Base-by-base conservation (phyloP, 2,888 invertebrate species). In the Nymphalis polychloros region DNA sequence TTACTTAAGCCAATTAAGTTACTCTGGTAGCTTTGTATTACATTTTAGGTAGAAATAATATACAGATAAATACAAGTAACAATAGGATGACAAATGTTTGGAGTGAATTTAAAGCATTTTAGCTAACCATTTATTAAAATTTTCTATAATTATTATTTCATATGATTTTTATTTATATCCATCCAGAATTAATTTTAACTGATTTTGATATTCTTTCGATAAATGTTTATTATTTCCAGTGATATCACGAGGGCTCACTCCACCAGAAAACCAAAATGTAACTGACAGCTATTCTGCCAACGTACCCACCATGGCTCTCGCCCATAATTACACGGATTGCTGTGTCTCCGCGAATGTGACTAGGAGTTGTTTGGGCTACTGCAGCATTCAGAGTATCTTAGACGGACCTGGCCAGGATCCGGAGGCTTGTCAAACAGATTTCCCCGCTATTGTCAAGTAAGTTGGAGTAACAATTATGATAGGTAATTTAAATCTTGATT, bases 261-360 rank as follows among this genome's bases (percentile, higher is more conserved):
- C 95, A 2, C 95, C 94, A 23, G 93, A 93, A 68, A 93, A 86
- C 68, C 84, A 88, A 46, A 94, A 93, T 73, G 79, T 84, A 2
- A 93, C 94, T 0, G 92, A 92, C 78, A 80, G 81, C 8, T 93
- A 93, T 76, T 90, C 93, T 0, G 84, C 90, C 8, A 87, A 92
- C 73, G 76, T 82, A 1, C 88, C 89, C 10, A 85, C 90, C 0
- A 74, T 86, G 17, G 90, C 93, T 10, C 78, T 93, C 20, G 93
- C 94, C 2, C 97, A 97, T 84, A 97, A 97, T 85, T 97, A 97
- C 85, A 97, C 96, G 0, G 95, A 96, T 76, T 97, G 97, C 84
- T 97, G 97, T 78, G 81, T 95, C 8, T 84, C 90, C 3, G 93
- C 94, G 71, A 96, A 96, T 79, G 96, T 97, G 2, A 94, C 95